Percentiles rank a stretch among this genome's conserved stretches.
phyloP scores from a whole-genome alignment of 2,797 vertebrate genomes.

The Garrulus glandarius region DNA sequence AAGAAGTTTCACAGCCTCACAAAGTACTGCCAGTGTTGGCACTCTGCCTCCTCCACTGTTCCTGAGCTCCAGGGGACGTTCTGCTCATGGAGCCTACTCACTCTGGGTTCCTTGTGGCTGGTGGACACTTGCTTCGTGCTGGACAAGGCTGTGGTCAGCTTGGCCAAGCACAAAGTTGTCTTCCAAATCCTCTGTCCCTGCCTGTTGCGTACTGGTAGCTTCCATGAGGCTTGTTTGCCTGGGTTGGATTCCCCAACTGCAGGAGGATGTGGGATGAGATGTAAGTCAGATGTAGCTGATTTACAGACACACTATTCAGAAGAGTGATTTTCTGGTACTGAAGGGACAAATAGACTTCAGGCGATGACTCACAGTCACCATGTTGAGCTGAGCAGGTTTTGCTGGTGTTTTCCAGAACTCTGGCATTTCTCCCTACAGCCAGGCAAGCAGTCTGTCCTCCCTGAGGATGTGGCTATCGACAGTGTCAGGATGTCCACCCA shows the following conservation, averaged over 20 bases:
- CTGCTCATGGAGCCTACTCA: not conserved
- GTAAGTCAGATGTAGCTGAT: not conserved
- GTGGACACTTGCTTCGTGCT: fast-evolving
- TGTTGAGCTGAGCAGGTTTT: not conserved
- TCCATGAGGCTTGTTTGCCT: not conserved
- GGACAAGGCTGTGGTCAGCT: not conserved
- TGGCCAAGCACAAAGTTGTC: not conserved
- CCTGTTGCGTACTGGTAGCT: not conserved
- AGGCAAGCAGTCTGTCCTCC: not conserved
- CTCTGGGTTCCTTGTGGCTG: not conserved
- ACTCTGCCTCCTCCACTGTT: not conserved
- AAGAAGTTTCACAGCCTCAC: not conserved
- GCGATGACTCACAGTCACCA: not conserved
- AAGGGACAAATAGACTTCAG: not conserved
- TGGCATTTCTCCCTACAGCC: not conserved
- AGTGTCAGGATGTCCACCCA: not conserved
- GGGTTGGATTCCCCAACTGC: not conserved
- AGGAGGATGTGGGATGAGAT: not conserved
- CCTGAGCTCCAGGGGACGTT: not conserved
- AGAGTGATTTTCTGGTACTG: not conserved
- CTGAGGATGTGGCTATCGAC: not conserved
- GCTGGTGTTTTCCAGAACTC: not conserved
- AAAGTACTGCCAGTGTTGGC: not conserved
- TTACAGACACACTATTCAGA: not conserved
- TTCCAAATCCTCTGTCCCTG: not conserved